These are phyloP conservation scores for Phoenoteleia sp. DNA, from an alignment of 2,888 invertebrate genomes.

Conservation along the genomic window DNA sequence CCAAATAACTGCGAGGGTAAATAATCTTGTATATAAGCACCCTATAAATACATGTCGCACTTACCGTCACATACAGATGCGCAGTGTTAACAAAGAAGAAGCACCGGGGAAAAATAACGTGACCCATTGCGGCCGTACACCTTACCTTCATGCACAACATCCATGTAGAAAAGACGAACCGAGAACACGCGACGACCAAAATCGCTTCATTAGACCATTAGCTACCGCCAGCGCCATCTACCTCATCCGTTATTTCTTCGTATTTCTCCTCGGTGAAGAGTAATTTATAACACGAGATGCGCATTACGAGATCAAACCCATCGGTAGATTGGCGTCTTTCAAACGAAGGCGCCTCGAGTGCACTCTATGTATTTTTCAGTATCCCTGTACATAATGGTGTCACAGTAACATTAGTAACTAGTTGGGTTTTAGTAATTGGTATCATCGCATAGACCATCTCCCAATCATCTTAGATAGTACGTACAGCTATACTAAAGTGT, in stretches of 20 bases:
- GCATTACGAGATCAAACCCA: slow-evolving; percentile 10
- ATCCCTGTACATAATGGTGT: slow-evolving; percentile 51
- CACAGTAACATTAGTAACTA: slow-evolving; percentile 20
- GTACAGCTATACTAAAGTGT: slow-evolving; percentile 29
- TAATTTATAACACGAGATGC: slow-evolving; percentile 48
- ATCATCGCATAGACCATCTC: slow-evolving; percentile 53
- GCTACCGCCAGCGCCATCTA: slow-evolving; percentile 9
- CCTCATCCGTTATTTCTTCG: slow-evolving; percentile 15
- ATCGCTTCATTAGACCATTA: slow-evolving; percentile 24
- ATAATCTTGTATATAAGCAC: slow-evolving; percentile 69
- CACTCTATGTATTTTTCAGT: slow-evolving; percentile 68
- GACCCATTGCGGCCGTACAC: background rate
- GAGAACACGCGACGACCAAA: slow-evolving; percentile 22
- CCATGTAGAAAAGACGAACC: background rate
- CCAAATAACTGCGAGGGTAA: slow-evolving; percentile 65
- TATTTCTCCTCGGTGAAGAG: slow-evolving; percentile 55
- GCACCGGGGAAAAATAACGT: slow-evolving; percentile 58
- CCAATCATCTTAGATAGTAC: slow-evolving; percentile 35
- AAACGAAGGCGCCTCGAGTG: slow-evolving; percentile 3
- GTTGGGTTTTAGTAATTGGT: slow-evolving; percentile 33
- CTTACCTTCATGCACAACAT: slow-evolving; percentile 31
- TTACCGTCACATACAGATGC: slow-evolving; percentile 62
- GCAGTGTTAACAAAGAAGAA: slow-evolving; percentile 63
- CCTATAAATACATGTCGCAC: slow-evolving; percentile 66
- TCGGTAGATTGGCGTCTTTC: slow-evolving; percentile 3